phyloP scores from a whole-genome alignment of 2,113 vertebrate genomes.

The Heterotilapia buettikoferi region DNA sequence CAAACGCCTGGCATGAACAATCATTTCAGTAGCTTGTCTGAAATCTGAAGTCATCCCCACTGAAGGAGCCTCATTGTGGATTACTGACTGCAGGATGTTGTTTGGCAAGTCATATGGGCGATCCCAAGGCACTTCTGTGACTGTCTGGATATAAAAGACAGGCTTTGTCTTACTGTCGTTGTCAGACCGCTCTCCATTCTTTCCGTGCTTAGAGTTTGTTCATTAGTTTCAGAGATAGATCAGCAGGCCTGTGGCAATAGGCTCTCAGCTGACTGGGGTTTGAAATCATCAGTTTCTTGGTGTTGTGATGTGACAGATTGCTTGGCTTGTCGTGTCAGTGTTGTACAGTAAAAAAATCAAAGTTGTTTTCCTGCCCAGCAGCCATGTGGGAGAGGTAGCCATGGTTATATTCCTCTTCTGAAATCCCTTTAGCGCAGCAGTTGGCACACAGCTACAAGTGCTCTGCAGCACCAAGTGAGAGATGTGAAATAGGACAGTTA shows the following conservation, averaged over 20 bases:
- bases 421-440: slow-evolving; percentile 21
- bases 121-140: background rate
- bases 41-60: background rate
- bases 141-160: background rate
- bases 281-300: background rate
- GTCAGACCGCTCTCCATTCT: background rate
- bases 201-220: background rate
- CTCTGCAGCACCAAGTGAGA: slow-evolving; percentile 8
- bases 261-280: background rate
- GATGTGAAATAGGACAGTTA: background rate
- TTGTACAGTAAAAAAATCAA: background rate
- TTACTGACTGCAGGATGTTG: background rate
- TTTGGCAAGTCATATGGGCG: slow-evolving; percentile 13
- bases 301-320: slow-evolving; percentile 29
- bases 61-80: background rate
- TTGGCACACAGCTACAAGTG: slow-evolving; percentile 40
- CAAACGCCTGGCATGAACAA: slow-evolving; percentile 1
- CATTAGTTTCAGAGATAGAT: background rate
- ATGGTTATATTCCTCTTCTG: slow-evolving; percentile 45
- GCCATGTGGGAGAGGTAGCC: slow-evolving; percentile 48
- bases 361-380: slow-evolving; percentile 37
- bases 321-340: slow-evolving; percentile 10
- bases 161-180: background rate
- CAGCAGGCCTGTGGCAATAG: background rate
- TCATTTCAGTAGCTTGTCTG: background rate